Evolutionary conservation across 2,888 invertebrate genomes (phyloP), one percentile per base, ranked within the genome.

Genomic region (Machimus atricapillus): DNA sequence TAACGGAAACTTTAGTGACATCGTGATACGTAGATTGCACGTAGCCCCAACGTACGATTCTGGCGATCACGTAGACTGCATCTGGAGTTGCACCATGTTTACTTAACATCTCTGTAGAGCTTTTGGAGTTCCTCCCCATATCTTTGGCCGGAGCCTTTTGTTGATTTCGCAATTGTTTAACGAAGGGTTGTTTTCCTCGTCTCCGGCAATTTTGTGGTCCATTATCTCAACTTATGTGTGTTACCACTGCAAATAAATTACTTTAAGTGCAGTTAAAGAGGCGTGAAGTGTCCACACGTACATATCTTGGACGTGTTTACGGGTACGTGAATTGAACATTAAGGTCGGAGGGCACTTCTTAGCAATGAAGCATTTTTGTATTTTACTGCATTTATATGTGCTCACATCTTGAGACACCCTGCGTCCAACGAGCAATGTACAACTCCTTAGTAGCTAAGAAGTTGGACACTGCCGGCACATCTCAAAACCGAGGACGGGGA

Each of bases 201-300:
- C 76, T 34, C 76, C n/a, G 27, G 76, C 76, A 76, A 76, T 76
- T 76, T 76, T 76, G 76, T 76, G 76, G 76, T 76, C 76, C 76
- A 76, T 76, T 76, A 76, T 76, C 76, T 76, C 76, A 76, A 34
- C 34, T 76, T 34, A 31, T n/a, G 76, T 76, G 34, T 76, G 76
- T 1, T 76, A 76, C 76, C 76, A 76, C 76, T 76, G 76, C 76
- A 76, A 76, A 76, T 76, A 76, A 76, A 76, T 76, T 76, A 76
- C 76, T 34, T 76, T 76, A 76, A 76, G 76, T 76, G 37, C n/a
- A 76, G 76, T 76, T 76, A 76, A 76, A 76, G 76, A 76, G 76
- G 76, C 76, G 76, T 76, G 76, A 76, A 76, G 37, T 76, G 76
- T 76, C 76, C 76, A 76, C 76, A 76, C 76, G 76, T 76, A 76